These are phyloP conservation scores for Dimorphilus gyrociliatus DNA, from an alignment of 2,888 invertebrate genomes.

Conservation along the genomic window DNA sequence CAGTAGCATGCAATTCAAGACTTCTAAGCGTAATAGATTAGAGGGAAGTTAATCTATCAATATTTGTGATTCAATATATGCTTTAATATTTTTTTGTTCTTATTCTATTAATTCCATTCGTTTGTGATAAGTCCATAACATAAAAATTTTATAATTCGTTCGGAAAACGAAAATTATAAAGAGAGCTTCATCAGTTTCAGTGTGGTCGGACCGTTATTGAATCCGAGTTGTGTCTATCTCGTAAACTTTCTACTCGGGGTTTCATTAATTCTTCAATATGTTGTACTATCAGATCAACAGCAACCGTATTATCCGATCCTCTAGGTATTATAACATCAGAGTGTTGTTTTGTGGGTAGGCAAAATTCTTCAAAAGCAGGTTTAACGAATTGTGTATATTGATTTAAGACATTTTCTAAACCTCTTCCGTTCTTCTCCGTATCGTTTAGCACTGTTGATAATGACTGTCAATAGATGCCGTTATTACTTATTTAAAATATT, in stretches of 20 bases:
- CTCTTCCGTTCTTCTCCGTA: slow-evolving; percentile 80
- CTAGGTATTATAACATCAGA: slow-evolving; percentile 98
- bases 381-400: slow-evolving; percentile 97
- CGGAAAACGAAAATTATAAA: too few species aligned
- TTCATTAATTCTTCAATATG: slow-evolving; percentile 75
- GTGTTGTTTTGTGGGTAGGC: slow-evolving; percentile 95
- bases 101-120: too few species aligned
- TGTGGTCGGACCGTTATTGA: slow-evolving; percentile 32
- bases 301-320: slow-evolving; percentile 93
- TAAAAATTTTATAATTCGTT: too few species aligned
- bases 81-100: too few species aligned
- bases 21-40: too few species aligned
- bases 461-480: too few species aligned
- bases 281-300: slow-evolving; percentile 89
- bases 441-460: slow-evolving; percentile 91
- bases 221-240: slow-evolving; percentile 29
- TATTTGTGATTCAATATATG: too few species aligned
- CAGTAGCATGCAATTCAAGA: too few species aligned
- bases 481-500: slow-evolving; percentile 28
- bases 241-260: slow-evolving; percentile 10
- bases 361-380: slow-evolving; percentile 99
- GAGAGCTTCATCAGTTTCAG: slow-evolving; percentile 8
- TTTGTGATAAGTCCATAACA: too few species aligned
- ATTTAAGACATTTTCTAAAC: slow-evolving; percentile 78
- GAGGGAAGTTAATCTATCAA: too few species aligned